A percentile compares a stretch with the other conserved stretches of the same genome.
Evolutionary conservation across 2,113 vertebrate genomes (phyloP).

Genomic region (Erythrolamprus reginae): DNA sequence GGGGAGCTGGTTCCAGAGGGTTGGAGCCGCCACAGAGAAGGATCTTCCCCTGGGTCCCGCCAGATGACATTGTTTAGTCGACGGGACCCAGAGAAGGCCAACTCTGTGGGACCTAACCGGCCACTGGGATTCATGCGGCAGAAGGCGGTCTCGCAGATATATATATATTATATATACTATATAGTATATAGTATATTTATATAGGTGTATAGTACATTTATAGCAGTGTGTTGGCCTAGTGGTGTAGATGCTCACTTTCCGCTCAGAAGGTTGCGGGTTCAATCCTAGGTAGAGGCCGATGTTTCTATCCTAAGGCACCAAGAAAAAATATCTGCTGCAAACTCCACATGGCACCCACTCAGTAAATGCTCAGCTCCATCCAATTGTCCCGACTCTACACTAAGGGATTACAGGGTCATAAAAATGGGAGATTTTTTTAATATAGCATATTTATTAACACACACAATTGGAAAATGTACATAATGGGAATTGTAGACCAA

Average conservation of each 20-base stretch:
- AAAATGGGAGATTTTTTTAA: not conserved
- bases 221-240: not conserved
- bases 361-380: not conserved
- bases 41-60: no score
- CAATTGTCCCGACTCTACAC: not conserved
- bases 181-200: no score
- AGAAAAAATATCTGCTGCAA: not conserved
- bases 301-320: not conserved
- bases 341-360: not conserved
- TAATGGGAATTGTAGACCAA: not conserved
- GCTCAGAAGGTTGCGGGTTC: not conserved
- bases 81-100: no score
- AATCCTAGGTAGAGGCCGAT: not conserved
- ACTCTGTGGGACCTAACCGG: no score
- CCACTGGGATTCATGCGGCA: no score
- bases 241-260: not conserved
- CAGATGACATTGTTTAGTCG: no score
- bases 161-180: no score
- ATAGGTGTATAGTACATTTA: not conserved
- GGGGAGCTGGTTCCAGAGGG: no score
- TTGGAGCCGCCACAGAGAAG: no score
- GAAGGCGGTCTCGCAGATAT: no score
- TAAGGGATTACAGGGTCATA: not conserved
- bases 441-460: not conserved
- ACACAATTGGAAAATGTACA: not conserved